These are phyloP conservation scores for Mesocricetus auratus DNA, from an alignment of 2,113 vertebrate species.

Conservation along the genomic window DNA sequence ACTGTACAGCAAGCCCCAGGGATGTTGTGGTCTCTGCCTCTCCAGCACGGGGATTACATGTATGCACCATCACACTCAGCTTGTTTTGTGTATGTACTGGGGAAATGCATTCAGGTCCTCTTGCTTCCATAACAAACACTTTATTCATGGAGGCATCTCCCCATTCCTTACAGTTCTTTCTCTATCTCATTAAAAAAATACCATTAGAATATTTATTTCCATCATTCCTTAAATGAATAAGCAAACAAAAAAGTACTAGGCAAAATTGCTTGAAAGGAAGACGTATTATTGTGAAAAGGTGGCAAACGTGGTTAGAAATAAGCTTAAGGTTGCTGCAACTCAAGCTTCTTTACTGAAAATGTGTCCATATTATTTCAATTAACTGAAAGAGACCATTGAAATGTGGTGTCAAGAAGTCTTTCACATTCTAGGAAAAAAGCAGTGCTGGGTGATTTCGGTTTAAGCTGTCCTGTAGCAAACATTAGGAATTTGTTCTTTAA, in stretches of 20 bases:
- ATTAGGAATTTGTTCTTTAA: not conserved
- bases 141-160: not conserved
- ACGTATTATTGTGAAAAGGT: not conserved
- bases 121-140: not conserved
- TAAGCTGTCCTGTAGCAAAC: not conserved
- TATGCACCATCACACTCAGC: too few species aligned
- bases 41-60: not conserved
- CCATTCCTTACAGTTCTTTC: not conserved
- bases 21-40: not conserved
- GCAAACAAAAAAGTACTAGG: not conserved
- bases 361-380: not conserved
- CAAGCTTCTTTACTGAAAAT: not conserved
- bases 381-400: not conserved
- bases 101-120: not conserved
- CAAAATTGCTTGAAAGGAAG: slow-evolving; percentile 2
- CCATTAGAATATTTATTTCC: not conserved
- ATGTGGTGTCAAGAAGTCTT: not conserved
- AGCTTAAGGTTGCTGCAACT: not conserved
- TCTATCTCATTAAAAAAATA: not conserved
- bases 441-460: not conserved
- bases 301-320: not conserved
- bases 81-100: not conserved
- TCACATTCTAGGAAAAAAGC: not conserved
- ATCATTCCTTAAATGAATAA: slow-evolving; percentile 31
- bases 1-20: not conserved